Evolutionary conservation across 2,797 vertebrate species (phyloP).

Genomic region (Ceyx erithaca): DNA sequence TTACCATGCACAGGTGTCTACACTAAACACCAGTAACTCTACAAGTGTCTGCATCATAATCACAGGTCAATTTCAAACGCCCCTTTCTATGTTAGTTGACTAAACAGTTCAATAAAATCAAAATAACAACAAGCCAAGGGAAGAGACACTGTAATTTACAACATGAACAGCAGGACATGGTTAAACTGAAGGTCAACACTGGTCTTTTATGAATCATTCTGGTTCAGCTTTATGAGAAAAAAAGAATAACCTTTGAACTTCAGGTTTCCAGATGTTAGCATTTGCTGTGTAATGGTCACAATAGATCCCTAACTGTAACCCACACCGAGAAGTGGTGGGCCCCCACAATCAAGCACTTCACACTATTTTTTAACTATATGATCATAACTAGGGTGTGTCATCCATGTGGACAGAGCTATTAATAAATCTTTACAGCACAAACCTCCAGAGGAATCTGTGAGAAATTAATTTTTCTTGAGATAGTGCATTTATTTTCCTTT

Average conservation of each 20-base stretch:
- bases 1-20: too few relatives aligned
- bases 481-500: not conserved
- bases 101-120: constrained; percentile 20
- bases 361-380: constrained; percentile 45
- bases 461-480: not conserved
- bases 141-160: constrained; percentile 13
- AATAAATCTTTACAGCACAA: constrained; percentile 20
- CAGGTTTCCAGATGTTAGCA: constrained; percentile 76
- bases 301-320: constrained; percentile 59
- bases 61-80: constrained; percentile 22
- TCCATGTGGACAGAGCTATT: not conserved
- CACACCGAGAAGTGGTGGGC: constrained; percentile 14
- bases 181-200: constrained; percentile 62
- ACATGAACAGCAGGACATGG: constrained; percentile 43
- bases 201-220: constrained; percentile 70
- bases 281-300: constrained; percentile 74
- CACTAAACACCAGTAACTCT: not conserved
- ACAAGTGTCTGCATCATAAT: constrained; percentile 1
- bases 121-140: constrained; percentile 27
- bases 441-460: constrained; percentile 4
- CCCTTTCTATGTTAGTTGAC: not conserved
- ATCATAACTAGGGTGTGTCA: constrained; percentile 28
- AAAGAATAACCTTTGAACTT: constrained; percentile 72
- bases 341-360: constrained; percentile 14
- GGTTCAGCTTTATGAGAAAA: constrained; percentile 71